phyloP scores from a whole-genome alignment of 2,888 invertebrate species.

The Danaus chrysippus region DNA sequence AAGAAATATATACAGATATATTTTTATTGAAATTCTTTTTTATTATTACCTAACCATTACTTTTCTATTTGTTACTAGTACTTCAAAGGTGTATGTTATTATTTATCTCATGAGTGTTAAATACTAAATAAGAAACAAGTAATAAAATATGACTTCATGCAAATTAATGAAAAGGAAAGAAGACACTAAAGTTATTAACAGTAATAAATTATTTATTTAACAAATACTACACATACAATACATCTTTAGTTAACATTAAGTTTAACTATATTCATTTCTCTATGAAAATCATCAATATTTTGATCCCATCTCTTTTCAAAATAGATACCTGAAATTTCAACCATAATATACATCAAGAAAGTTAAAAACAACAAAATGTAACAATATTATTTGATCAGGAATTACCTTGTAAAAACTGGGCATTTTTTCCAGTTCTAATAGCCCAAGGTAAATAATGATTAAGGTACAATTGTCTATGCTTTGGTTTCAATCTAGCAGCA shows the following conservation, averaged over 20 bases:
- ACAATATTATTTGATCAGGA: too few species aligned
- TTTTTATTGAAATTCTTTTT: constrained; percentile 5
- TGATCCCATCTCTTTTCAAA: constrained; percentile 97
- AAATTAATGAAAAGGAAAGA: constrained; percentile 1
- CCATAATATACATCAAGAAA: neutral
- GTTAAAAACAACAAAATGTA: constrained; percentile 3
- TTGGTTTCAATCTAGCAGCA: constrained; percentile 90
- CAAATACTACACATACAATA: constrained; percentile 1
- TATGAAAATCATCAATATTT: constrained; percentile 86
- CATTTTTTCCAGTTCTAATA: constrained; percentile 84
- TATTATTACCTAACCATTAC: too few species aligned
- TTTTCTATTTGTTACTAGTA: too few species aligned
- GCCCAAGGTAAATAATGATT: constrained; percentile 93
- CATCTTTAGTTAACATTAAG: constrained; percentile 43
- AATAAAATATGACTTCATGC: too few species aligned
- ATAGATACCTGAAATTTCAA: constrained; percentile 79
- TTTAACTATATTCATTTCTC: constrained; percentile 87
- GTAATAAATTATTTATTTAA: neutral
- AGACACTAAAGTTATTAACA: constrained; percentile 6
- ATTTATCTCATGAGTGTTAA: too few species aligned
- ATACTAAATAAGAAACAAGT: too few species aligned
- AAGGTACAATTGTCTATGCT: constrained; percentile 88
- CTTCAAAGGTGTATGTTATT: too few species aligned
- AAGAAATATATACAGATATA: constrained; percentile 10
- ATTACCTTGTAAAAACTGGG: constrained; percentile 87